Percentiles rank a stretch among this genome's conserved stretches.
These are phyloP conservation scores for Corydoras sp. DNA, from an alignment of 2,113 vertebrate genomes.

Conservation along the genomic window DNA sequence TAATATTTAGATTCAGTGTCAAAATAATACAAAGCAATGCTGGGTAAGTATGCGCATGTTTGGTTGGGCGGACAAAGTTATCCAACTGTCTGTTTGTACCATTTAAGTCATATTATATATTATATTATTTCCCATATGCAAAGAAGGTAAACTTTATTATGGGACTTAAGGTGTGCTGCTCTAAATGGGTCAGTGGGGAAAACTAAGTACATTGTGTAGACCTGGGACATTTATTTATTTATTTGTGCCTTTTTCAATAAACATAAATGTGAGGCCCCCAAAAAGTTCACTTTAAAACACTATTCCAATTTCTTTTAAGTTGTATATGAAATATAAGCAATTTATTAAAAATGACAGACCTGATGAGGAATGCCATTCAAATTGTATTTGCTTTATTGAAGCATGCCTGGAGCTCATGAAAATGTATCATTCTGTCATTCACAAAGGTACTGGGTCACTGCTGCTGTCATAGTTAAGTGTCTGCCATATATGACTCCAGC, in stretches of 20 bases:
- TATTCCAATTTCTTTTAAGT: constrained; percentile 21
- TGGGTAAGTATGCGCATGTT: not conserved
- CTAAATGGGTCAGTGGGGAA: too few species aligned
- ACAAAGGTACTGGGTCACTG: constrained; percentile 20
- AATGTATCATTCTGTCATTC: constrained; percentile 30
- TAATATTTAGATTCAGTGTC: constrained; percentile 1
- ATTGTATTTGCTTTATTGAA: constrained; percentile 2
- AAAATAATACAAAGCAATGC: not conserved
- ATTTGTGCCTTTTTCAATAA: too few species aligned
- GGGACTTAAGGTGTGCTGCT: too few species aligned
- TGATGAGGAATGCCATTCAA: constrained; percentile 22
- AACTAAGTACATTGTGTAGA: too few species aligned
- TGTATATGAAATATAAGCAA: constrained; percentile 29
- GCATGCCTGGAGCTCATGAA: constrained; percentile 3
- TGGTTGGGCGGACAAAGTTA: too few species aligned
- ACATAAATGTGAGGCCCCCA: not conserved
- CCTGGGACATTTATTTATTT: too few species aligned
- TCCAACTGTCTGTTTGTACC: too few species aligned
- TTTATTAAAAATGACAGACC: constrained; percentile 14
- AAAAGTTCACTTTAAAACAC: not conserved
- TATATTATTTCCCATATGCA: too few species aligned
- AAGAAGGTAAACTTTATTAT: too few species aligned
- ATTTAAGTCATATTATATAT: too few species aligned
- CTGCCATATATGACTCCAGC: constrained; percentile 21
- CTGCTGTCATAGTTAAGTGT: not conserved